Conservation (phyloP, 2,113 vertebrate species). For the Scatophagus argus region DNA sequence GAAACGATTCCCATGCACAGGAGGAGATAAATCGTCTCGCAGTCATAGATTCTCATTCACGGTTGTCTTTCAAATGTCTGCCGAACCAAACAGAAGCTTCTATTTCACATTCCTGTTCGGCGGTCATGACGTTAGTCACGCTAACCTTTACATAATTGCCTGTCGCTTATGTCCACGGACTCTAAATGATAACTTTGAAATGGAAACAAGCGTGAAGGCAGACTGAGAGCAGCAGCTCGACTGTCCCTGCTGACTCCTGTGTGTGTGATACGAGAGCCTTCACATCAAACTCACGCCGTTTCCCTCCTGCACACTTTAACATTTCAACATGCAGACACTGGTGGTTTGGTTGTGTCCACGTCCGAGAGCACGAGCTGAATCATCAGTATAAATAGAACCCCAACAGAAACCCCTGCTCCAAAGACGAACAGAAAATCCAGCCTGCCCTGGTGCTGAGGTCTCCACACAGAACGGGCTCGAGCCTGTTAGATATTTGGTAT, state of each 20-base stretch:
- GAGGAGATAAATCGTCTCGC: too few relatives aligned
- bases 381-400: not conserved
- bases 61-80: not conserved
- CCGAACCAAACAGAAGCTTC: not conserved
- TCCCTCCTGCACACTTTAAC: slow-evolving; percentile 5
- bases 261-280: slow-evolving; percentile 15
- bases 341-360: not conserved
- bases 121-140: slow-evolving; percentile 27
- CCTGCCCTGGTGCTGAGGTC: not conserved
- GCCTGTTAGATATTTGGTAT: slow-evolving; percentile 10
- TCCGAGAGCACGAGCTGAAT: not conserved
- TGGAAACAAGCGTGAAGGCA: slow-evolving; percentile 26
- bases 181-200: slow-evolving; percentile 50
- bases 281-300: slow-evolving; percentile 28
- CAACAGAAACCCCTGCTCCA: not conserved
- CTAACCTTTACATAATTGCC: slow-evolving; percentile 42
- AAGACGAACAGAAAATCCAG: not conserved
- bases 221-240: slow-evolving; percentile 2
- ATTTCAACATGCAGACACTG: not conserved
- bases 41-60: not conserved
- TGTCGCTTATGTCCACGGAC: slow-evolving; percentile 12
- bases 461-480: not conserved
- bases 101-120: slow-evolving; percentile 4
- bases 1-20: not conserved
- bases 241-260: not conserved